These are phyloP conservation scores for Peucedramus taeniatus DNA, from an alignment of 2,113 vertebrate genomes.

Conservation along the genomic window DNA sequence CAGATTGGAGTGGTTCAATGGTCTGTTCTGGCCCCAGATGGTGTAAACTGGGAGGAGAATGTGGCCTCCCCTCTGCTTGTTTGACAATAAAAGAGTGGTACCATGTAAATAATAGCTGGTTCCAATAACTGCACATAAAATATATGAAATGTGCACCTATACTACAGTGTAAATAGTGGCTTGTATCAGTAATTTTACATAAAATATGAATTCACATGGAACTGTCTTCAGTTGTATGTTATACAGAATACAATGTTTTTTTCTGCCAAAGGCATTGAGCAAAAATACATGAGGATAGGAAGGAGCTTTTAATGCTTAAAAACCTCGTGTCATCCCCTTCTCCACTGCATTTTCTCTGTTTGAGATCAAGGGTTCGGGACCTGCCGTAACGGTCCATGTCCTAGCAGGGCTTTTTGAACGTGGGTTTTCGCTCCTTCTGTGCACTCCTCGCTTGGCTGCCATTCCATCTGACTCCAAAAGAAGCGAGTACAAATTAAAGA, in stretches of 20 bases:
- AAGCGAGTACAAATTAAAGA: conserved; percentile 68
- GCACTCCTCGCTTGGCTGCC: conserved; percentile 38
- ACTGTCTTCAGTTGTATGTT: not conserved
- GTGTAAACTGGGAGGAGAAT: not conserved
- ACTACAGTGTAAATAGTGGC: not conserved
- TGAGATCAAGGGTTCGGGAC: not conserved
- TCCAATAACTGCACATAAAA: not conserved
- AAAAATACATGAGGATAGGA: not conserved
- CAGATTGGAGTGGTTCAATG: not conserved
- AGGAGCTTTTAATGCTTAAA: not conserved
- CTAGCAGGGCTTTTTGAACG: not conserved
- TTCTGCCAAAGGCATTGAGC: not conserved
- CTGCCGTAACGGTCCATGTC: not conserved
- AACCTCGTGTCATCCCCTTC: accelerated
- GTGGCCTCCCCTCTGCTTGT: not conserved
- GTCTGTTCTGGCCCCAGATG: not conserved
- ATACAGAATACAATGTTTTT: not conserved
- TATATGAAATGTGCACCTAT: not conserved
- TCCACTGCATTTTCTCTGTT: not conserved
- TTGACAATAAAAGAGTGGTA: not conserved
- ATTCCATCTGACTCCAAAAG: conserved; percentile 55
- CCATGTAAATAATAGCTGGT: not conserved
- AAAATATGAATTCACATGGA: not conserved
- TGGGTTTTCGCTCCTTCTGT: not conserved
- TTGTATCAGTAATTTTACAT: not conserved